Evolutionary conservation across 2,888 invertebrate species (phyloP), one percentile per base, ranked within the genome.

Genomic region (Synergus japonicus): DNA sequence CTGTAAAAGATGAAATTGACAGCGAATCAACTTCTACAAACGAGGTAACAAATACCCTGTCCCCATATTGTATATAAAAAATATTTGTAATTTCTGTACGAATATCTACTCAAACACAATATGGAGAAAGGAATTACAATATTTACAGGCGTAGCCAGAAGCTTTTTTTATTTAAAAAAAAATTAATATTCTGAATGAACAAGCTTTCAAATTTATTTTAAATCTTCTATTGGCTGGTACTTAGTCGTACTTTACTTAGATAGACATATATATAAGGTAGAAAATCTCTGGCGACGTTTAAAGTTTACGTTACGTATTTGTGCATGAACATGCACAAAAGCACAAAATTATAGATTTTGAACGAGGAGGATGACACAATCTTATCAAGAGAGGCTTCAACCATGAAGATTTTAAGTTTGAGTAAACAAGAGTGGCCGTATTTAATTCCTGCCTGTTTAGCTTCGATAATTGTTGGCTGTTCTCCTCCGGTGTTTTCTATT

Each of bases 401-500:
- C 85, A 87, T 89, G 86, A 91, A 91, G 69, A 94, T 96, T 2
- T 87, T 96, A 46, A 92, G 92, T 82, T 93, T 96, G 81, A 96
- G 96, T 89, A 89, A 92, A 18, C 94, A 95, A 0, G 97, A 97
- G 91, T 96, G 95, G 96, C 93, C 93, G 29, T 94, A 94, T 4
- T 93, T 96, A 29, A 85, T 94, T 0, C 82, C 94, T 0, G 97
- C 96, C 5, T 94, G 95, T 81, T 10, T 95, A 0, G 93, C 94
- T 18, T 94, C 96, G 0, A 87, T 95, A 0, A 86, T 95, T 29
- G 95, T 95, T 92, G 97, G 97, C 0, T 94, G 94, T 86, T 94
- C 95, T 13, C 96, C 96, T 95, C 96, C 97, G 0, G 87, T 96
- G 10, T 95, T 96, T 87, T 95, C 96, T 0, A 92, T 97, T n/a